Evolutionary conservation across 2,797 vertebrate genomes (phyloP).

Genomic region (Pseudochromis fuscus): DNA sequence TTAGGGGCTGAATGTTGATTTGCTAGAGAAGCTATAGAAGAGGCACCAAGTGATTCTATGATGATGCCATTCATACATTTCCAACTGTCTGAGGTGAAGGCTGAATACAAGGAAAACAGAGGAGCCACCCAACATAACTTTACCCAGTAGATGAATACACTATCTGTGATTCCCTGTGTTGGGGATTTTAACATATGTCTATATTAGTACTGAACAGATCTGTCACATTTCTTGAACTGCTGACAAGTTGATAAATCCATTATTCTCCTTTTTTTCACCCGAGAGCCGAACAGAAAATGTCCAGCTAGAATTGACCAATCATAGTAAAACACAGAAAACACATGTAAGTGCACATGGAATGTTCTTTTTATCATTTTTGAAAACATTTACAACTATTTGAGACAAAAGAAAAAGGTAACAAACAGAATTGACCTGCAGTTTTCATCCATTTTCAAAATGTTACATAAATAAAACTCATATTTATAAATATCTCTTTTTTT

Average conservation of each 20-base stretch:
- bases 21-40: neutral
- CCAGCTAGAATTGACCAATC: neutral
- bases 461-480: conserved; percentile 99
- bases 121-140: neutral
- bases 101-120: conserved; percentile 1
- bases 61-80: neutral
- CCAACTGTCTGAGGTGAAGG: neutral
- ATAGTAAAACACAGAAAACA: conserved; percentile 57
- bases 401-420: conserved; percentile 91
- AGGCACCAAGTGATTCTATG: neutral
- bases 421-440: conserved; percentile 92
- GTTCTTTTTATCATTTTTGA: conserved; percentile 84
- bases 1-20: neutral
- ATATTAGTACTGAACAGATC: no score
- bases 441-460: conserved; percentile 93
- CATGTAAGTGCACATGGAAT: conserved; percentile 83
- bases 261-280: neutral
- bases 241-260: neutral
- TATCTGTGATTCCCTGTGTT: no score
- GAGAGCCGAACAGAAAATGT: neutral
- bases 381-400: conserved; percentile 92
- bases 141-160: no score
- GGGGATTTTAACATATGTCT: no score
- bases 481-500: conserved; percentile 99
- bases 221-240: no score